A percentile compares a stretch with the other conserved stretches of the same genome.
Evolutionary conservation across 2,888 invertebrate genomes (phyloP).

Genomic region (Rhogogaster chlorosoma): DNA sequence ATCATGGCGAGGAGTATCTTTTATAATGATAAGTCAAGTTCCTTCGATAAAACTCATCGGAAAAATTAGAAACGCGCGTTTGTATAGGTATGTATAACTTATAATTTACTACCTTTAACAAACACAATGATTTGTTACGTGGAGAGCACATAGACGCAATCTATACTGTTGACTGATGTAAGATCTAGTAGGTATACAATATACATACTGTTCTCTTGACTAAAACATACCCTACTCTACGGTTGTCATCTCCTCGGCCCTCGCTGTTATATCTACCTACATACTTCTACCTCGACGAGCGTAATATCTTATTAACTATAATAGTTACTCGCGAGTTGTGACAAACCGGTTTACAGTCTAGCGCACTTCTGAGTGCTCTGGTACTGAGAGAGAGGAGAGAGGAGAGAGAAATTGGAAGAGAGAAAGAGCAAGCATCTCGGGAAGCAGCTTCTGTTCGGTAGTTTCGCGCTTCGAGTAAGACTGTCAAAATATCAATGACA

Average conservation of each 20-base stretch:
- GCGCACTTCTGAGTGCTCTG: constrained; percentile 23
- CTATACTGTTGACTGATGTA: not conserved
- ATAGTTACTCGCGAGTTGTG: constrained; percentile 35
- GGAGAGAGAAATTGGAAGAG: not conserved
- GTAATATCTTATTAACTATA: constrained; percentile 4
- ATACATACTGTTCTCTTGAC: constrained; percentile 59
- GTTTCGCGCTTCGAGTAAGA: constrained; percentile 11
- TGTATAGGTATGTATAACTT: not conserved
- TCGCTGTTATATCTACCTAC: constrained; percentile 49
- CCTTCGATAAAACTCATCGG: no score
- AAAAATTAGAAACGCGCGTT: not conserved
- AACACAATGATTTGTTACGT: not conserved
- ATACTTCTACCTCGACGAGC: constrained; percentile 4
- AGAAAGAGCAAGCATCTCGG: not conserved
- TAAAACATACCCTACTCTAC: constrained; percentile 58
- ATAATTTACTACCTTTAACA: not conserved
- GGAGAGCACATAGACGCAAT: not conserved
- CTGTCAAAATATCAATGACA: constrained; percentile 36
- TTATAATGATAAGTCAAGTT: not conserved
- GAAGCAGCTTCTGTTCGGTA: constrained; percentile 24
- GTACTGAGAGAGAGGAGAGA: not conserved
- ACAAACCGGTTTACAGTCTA: constrained; percentile 49
- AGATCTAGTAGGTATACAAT: not conserved
- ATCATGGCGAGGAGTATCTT: not conserved
- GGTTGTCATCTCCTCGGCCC: constrained; percentile 44